These are phyloP conservation scores for Diadophis punctatus DNA, from an alignment of 2,113 vertebrate species.

Conservation along the genomic window DNA sequence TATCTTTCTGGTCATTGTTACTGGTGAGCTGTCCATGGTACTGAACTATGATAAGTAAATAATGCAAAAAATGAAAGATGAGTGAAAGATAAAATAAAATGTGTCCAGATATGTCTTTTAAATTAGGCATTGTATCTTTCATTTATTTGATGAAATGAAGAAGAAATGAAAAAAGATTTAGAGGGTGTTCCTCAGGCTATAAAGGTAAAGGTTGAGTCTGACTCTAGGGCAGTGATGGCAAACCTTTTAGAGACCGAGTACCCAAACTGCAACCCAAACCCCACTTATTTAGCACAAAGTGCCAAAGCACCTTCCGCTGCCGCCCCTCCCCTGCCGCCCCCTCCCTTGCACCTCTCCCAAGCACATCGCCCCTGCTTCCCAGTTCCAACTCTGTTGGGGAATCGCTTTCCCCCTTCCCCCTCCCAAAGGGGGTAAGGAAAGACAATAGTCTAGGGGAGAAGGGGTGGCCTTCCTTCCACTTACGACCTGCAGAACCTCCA, in stretches of 20 bases:
- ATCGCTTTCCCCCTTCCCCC: not conserved
- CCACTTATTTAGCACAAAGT: too few species aligned
- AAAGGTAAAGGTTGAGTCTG: not conserved
- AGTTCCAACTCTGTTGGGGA: not conserved
- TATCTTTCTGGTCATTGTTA: not conserved
- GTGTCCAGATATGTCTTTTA: not conserved
- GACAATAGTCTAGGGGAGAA: not conserved
- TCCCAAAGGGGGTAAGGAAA: not conserved
- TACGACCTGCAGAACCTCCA: constrained; percentile 48
- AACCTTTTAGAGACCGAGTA: too few species aligned
- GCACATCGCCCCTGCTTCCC: not conserved
- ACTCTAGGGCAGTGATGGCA: not conserved
- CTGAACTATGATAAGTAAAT: not conserved
- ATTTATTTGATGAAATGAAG: not conserved
- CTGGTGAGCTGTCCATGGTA: not conserved
- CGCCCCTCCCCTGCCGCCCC: not conserved
- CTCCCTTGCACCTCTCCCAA: not conserved
- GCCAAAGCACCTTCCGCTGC: not conserved
- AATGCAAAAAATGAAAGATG: not conserved
- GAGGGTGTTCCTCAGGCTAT: not conserved
- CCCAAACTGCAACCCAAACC: too few species aligned
- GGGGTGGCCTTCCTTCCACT: constrained; percentile 47
- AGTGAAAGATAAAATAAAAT: not conserved
- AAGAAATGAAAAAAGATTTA: not conserved
- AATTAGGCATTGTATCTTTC: not conserved